Base-by-base conservation (phyloP, 2,113 vertebrate species). In the Toxostoma redivivum region DNA sequence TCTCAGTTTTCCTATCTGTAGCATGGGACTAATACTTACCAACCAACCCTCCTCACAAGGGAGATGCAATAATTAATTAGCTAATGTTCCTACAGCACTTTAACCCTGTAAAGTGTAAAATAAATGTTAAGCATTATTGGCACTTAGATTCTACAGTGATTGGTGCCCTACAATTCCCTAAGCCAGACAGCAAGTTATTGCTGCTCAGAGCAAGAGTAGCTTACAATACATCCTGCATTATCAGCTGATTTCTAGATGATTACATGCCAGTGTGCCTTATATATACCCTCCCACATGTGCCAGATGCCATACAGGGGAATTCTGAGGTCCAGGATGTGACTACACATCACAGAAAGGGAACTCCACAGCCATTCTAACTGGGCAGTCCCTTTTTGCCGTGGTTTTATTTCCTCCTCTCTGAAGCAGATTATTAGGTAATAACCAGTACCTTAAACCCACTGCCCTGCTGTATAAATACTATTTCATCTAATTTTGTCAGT, bases 71-170 rank as follows among this genome's bases (percentile, higher is more conserved):
- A 95, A 97, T 97, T 97, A 97, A 96, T 97, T 97, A 97, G 92
- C 94, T 95, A 97, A 95, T 95, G 96, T 95, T 97, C 84, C 57
- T 94, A 94, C 91, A 96, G 96, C 96, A 97, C 95, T 97, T 97
- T 89, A 95, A 97, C 92, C 95, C 92, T 94, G 94, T 69, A 97
- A 96, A 95, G 96, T 96, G 95, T 97, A 96, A 96, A 96, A 97
- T 97, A 96, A 97, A 96, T 96, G 96, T 96, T 97, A 95, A 96
- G 92, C 91, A 91, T 96, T 97, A 97, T 96, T 97, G 96, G 96
- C 91, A 97, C 96, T 96, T 96, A 97, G 94, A 95, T 96, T 94
- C 95, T 96, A 84, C 96, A 95, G 83, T 95, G 95, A 95, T 96
- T 96, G 96, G 95, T 95, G 95, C 93, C 95, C 96, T 97, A 91